Conservation (phyloP, 1,140 invertebrate genomes). For the Phymastichus coffea region DNA sequence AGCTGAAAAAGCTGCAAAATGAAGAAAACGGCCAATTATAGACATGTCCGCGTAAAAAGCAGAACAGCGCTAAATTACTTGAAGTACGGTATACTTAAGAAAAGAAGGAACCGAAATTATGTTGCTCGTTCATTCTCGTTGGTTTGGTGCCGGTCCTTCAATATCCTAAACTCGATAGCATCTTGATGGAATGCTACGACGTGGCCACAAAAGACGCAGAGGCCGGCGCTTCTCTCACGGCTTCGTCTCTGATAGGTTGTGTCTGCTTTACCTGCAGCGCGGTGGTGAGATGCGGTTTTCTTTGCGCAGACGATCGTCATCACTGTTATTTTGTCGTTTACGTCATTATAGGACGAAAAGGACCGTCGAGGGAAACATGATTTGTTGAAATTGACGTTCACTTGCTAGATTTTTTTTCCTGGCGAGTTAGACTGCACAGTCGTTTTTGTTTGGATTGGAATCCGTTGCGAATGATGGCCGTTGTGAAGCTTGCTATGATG, state of each 20-base stretch:
- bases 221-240: slow-evolving; percentile 16
- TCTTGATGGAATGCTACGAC: slow-evolving; percentile 53
- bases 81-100: not conserved
- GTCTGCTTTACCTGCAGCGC: not conserved
- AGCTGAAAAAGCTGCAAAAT: no score
- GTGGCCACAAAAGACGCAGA: not conserved
- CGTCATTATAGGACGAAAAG: slow-evolving; percentile 3
- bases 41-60: not conserved
- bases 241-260: not conserved
- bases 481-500: no score
- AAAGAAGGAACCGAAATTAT: not conserved
- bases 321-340: slow-evolving; percentile 21
- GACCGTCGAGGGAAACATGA: no score
- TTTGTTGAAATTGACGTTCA: no score
- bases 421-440: no score
- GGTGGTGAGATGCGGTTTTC: not conserved
- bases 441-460: no score
- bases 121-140: slow-evolving; percentile 19
- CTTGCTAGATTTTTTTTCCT: no score
- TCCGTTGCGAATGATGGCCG: no score
- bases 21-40: not conserved
- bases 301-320: slow-evolving; percentile 11
- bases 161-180: slow-evolving; percentile 51
- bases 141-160: slow-evolving; percentile 48
- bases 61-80: not conserved